Conservation (phyloP, 2,113 vertebrate genomes). For the Bubo blakistoni region DNA sequence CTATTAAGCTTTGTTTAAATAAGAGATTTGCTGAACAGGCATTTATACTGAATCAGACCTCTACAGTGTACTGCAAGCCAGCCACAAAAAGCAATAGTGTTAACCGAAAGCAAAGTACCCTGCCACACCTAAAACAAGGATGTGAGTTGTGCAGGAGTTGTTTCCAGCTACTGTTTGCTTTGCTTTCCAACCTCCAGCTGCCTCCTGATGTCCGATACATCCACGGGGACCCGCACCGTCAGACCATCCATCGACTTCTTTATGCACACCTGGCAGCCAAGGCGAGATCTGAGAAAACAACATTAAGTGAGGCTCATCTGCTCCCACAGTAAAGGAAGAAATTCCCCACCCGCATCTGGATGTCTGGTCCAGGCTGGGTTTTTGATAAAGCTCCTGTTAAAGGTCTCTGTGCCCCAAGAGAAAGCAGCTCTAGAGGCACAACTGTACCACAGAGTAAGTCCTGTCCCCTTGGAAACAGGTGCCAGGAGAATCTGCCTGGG, state of each 20-base stretch:
- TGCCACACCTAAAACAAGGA: neutral
- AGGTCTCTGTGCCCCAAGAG: neutral
- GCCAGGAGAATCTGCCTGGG: neutral
- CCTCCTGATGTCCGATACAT: constrained; percentile 60
- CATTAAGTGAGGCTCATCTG: neutral
- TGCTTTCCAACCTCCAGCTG: constrained; percentile 52
- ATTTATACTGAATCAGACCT: neutral
- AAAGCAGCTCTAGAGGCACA: neutral
- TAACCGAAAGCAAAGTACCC: neutral
- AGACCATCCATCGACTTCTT: constrained; percentile 74
- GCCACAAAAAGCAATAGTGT: neutral
- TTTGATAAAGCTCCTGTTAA: neutral
- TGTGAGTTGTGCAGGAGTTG: rapidly evolving
- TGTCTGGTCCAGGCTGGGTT: neutral
- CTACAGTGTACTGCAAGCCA: neutral
- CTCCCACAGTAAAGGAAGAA: neutral
- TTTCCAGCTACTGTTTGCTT: constrained; percentile 33
- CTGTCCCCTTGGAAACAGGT: neutral
- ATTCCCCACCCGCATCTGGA: neutral
- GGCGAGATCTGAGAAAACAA: constrained; percentile 70
- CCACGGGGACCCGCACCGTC: constrained; percentile 68
- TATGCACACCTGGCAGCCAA: constrained; percentile 77
- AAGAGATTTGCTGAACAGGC: neutral
- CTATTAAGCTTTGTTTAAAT: neutral
- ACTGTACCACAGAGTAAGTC: rapidly evolving